phyloP scores from a whole-genome alignment of 1,140 invertebrate genomes.

The Pararge aegeria region DNA sequence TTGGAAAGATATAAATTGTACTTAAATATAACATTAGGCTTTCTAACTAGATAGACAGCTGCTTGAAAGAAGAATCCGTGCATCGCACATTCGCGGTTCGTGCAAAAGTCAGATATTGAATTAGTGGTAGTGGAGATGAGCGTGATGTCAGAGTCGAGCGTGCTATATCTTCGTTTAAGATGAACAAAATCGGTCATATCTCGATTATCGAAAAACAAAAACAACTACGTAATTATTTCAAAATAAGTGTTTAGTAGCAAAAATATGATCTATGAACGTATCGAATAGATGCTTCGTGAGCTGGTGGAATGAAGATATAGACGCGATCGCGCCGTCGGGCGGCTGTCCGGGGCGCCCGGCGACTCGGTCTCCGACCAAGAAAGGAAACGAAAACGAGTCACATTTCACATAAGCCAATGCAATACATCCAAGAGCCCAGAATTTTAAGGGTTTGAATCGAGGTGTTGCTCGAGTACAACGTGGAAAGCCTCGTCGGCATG shows the following conservation, averaged over 20 bases:
- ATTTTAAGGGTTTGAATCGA: conserved; percentile 78
- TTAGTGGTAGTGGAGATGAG: conserved; percentile 70
- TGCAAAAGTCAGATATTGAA: conserved; percentile 70
- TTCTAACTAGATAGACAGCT: conserved; percentile 77
- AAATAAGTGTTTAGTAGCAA: conserved; percentile 13
- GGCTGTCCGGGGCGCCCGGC: conserved; percentile 56
- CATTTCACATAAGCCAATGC: conserved; percentile 79
- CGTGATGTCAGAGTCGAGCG: conserved; percentile 64
- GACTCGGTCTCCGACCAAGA: conserved; percentile 69
- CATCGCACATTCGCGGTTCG: conserved; percentile 78
- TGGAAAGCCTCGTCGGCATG: conserved; percentile 75
- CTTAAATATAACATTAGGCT: conserved; percentile 73
- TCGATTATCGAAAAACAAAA: conserved; percentile 25
- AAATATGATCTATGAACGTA: conserved; percentile 24
- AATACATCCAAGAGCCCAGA: conserved; percentile 79
- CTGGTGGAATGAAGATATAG: conserved; percentile 65
- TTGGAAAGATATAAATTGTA: conserved; percentile 59
- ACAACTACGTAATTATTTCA: conserved; percentile 25
- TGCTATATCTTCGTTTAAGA: conserved; percentile 67
- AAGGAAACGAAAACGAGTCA: conserved; percentile 79
- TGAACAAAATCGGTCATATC: conserved; percentile 22
- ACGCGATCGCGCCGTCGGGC: conserved; percentile 63
- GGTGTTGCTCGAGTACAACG: conserved; percentile 72
- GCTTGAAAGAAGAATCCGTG: conserved; percentile 78
- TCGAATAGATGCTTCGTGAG: conserved; percentile 6